Conservation (phyloP, 2,113 vertebrate genomes). For the Tricholaema leucomelas region DNA sequence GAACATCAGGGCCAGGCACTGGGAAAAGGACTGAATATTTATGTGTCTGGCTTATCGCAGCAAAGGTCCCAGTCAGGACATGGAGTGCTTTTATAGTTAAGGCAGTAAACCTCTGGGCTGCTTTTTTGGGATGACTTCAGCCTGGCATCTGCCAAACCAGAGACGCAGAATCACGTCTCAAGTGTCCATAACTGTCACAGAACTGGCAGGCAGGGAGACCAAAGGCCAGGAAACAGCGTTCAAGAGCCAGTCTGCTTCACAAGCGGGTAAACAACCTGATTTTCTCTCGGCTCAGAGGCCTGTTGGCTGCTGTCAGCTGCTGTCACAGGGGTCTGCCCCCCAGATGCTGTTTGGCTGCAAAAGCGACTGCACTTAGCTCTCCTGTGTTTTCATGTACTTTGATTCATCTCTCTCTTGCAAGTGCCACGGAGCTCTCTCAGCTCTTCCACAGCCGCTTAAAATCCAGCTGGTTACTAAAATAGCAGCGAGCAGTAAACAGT, state of each 20-base stretch:
- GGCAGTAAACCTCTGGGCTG: not conserved
- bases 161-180: not conserved
- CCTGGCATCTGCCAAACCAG: not conserved
- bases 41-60: not conserved
- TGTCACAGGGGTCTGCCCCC: not conserved
- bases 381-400: not conserved
- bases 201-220: not conserved
- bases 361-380: not conserved
- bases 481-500: not conserved
- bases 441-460: not conserved
- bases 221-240: slow-evolving; percentile 36
- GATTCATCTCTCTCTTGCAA: not conserved
- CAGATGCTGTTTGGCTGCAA: not conserved
- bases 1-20: not conserved
- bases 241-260: slow-evolving; percentile 1
- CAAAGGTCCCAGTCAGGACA: not conserved
- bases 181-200: slow-evolving; percentile 1
- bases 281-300: not conserved
- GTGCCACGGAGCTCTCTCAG: not conserved
- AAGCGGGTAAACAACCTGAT: slow-evolving; percentile 43
- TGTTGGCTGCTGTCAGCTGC: not conserved
- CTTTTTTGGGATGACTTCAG: slow-evolving; percentile 34
- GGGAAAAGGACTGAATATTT: not conserved
- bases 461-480: not conserved
- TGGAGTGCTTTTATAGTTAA: not conserved